phyloP scores from a whole-genome alignment of 2,113 vertebrate species.

The Camelus dromedarius region DNA sequence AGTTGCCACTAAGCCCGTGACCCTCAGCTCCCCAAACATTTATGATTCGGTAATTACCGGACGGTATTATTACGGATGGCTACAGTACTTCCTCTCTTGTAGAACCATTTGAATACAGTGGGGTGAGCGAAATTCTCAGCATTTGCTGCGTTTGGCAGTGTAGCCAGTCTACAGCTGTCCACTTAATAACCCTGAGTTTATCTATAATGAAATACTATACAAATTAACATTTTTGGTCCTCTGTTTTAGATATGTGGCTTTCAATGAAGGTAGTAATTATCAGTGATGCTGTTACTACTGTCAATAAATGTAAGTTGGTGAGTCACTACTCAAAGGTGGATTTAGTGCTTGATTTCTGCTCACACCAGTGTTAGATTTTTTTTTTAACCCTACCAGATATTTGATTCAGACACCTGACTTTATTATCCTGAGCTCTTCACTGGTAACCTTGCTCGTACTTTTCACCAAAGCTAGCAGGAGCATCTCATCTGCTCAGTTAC shows the following conservation, averaged over 20 bases:
- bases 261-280: background rate
- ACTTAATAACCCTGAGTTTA: slow-evolving; percentile 50
- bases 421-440: slow-evolving; percentile 69
- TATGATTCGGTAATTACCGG: slow-evolving; percentile 55
- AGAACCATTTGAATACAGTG: slow-evolving; percentile 36
- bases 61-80: slow-evolving; percentile 35
- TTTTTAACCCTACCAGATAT: slow-evolving; percentile 44
- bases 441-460: slow-evolving; percentile 70
- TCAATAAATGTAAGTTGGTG: background rate
- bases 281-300: background rate
- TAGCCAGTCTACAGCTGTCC: background rate
- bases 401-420: background rate
- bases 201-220: slow-evolving; percentile 37
- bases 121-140: slow-evolving; percentile 28
- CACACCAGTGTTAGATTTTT: background rate
- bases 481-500: slow-evolving; percentile 92
- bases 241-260: background rate
- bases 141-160: background rate
- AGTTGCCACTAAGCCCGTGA: slow-evolving; percentile 40
- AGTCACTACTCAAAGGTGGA: slow-evolving; percentile 29
- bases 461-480: slow-evolving; percentile 83
- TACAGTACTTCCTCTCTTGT: background rate
- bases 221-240: slow-evolving; percentile 51
- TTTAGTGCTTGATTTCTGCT: slow-evolving; percentile 51
- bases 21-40: slow-evolving; percentile 64